Conservation (phyloP, 2,113 vertebrate species). For the Ptyas mucosa region DNA sequence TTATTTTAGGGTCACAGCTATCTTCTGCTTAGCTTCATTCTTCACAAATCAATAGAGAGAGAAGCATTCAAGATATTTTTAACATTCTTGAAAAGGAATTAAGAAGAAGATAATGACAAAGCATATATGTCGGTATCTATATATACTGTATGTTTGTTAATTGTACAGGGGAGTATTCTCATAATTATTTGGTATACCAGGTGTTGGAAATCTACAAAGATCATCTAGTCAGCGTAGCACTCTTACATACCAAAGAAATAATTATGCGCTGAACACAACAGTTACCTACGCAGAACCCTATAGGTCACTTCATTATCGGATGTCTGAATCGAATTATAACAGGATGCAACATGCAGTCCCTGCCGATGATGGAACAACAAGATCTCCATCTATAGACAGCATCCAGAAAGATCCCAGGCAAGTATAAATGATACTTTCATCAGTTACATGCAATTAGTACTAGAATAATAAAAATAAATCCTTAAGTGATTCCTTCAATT, state of each 20-base stretch:
- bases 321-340: slow-evolving; percentile 76
- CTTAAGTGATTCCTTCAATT: not conserved
- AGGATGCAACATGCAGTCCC: slow-evolving; percentile 69
- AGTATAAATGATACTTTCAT: slow-evolving; percentile 23
- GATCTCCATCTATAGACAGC: slow-evolving; percentile 94
- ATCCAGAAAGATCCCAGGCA: slow-evolving; percentile 98
- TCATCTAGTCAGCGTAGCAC: slow-evolving; percentile 90
- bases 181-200: slow-evolving; percentile 65
- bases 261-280: slow-evolving; percentile 80
- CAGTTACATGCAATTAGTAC: rapidly evolving
- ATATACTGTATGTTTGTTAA: not conserved
- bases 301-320: slow-evolving; percentile 78
- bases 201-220: slow-evolving; percentile 89
- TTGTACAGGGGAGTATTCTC: slow-evolving; percentile 15
- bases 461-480: not conserved
- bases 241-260: slow-evolving; percentile 94
- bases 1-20: not conserved
- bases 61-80: not conserved
- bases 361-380: slow-evolving; percentile 81
- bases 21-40: not conserved
- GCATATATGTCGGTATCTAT: not conserved
- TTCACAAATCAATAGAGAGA: not conserved
- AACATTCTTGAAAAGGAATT: not conserved
- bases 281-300: slow-evolving; percentile 87
- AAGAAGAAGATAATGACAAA: not conserved